Conservation (phyloP, 2,888 invertebrate species). For the Physocephala rufipes region DNA sequence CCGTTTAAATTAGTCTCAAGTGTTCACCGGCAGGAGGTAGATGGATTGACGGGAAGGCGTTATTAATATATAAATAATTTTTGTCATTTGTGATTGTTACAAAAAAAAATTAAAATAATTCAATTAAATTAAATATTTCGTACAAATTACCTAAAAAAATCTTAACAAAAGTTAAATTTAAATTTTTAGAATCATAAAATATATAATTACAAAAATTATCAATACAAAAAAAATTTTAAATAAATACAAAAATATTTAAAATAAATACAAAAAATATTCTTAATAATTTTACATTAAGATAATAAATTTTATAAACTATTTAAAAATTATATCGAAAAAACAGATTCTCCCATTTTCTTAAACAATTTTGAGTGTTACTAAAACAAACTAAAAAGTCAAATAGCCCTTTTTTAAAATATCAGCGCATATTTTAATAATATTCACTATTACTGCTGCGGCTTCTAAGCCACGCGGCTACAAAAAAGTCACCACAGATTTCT, state of each 20-base stretch:
- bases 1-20: too few relatives aligned
- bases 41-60: background rate
- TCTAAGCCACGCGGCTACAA: too few relatives aligned
- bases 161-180: too few relatives aligned
- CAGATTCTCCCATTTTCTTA: background rate
- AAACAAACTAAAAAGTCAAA: too few relatives aligned
- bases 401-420: too few relatives aligned
- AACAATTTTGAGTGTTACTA: too few relatives aligned
- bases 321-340: too few relatives aligned
- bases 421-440: too few relatives aligned
- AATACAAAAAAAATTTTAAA: background rate
- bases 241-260: background rate
- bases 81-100: background rate
- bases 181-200: constrained; percentile 2
- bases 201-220: background rate
- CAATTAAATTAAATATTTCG: background rate
- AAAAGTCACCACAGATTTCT: background rate
- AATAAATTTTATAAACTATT: constrained; percentile 15
- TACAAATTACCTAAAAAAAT: background rate
- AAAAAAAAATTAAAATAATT: background rate
- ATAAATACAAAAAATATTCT: constrained; percentile 1
- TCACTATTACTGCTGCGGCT: too few relatives aligned
- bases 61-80: background rate
- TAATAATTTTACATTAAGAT: constrained; percentile 1
- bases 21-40: too few relatives aligned